Evolutionary conservation across 2,888 invertebrate genomes (phyloP).

Genomic region (Hydrotaea cyrtoneurina): DNA sequence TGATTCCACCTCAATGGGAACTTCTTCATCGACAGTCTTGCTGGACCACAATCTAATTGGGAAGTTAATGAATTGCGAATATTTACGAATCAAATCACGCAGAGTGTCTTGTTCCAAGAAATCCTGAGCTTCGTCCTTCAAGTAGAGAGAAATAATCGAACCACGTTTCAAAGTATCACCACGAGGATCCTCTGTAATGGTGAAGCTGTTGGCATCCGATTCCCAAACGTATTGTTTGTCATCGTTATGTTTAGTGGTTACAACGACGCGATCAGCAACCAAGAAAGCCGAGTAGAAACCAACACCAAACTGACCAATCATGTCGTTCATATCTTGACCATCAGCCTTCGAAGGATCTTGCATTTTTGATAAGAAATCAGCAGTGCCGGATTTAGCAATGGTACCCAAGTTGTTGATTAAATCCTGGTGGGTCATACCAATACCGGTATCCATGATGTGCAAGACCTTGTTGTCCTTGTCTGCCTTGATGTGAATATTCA

Average conservation of each 20-base stretch:
- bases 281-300: conserved; percentile 99
- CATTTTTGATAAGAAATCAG: conserved; percentile 96
- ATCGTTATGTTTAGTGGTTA: conserved; percentile 96
- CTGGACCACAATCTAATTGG: conserved; percentile 96
- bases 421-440: conserved; percentile 98
- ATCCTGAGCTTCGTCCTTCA: conserved; percentile 98
- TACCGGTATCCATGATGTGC: conserved; percentile 97
- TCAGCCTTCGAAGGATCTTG: conserved; percentile 83
- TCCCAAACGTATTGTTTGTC: conserved; percentile 99
- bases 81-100: conserved; percentile 95
- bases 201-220: conserved; percentile 95
- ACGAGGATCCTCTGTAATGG: conserved; percentile 95
- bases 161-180: conserved; percentile 95
- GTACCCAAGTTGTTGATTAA: conserved; percentile 98
- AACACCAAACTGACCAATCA: conserved; percentile 99
- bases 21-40: conserved; percentile 88
- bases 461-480: conserved; percentile 95
- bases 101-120: conserved; percentile 96
- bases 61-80: conserved; percentile 99
- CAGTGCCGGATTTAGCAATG: conserved; percentile 98
- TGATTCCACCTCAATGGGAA: conserved; percentile 84
- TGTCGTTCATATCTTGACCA: conserved; percentile 92
- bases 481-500: conserved; percentile 94
- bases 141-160: conserved; percentile 90
- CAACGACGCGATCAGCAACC: conserved; percentile 97